Evolutionary conservation across 92 coral and sea anemone genomes (phyloP).

Genomic region (Paramuricea clavata): DNA sequence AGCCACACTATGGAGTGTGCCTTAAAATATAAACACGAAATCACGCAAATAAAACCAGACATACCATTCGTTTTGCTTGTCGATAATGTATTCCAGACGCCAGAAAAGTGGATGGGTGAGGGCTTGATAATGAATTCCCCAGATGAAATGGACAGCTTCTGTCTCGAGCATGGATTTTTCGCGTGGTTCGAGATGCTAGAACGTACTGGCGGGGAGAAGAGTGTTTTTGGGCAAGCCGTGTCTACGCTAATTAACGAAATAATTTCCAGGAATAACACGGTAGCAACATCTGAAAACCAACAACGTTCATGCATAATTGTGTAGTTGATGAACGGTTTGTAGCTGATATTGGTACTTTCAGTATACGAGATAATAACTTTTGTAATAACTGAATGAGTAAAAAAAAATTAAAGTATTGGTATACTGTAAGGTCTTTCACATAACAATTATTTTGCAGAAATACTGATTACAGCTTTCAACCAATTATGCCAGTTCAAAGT

Average conservation of each 20-base stretch:
- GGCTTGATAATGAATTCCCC: constrained; percentile 62
- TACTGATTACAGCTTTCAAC: no score
- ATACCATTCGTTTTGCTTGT: constrained; percentile 74
- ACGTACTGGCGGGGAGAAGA: constrained; percentile 74
- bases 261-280: neutral
- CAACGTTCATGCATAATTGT: no score
- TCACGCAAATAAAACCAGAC: constrained; percentile 18
- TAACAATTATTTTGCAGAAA: no score
- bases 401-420: no score
- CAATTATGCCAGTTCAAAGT: no score
- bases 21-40: constrained; percentile 59
- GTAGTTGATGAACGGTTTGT: no score
- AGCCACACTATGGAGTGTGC: constrained; percentile 72
- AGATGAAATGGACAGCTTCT: constrained; percentile 73
- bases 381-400: no score
- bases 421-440: no score
- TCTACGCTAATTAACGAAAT: constrained; percentile 56
- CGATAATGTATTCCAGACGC: constrained; percentile 67
- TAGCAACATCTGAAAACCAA: no score
- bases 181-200: constrained; percentile 76
- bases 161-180: constrained; percentile 65
- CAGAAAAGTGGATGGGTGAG: constrained; percentile 72
- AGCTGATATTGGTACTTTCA: no score
- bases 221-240: constrained; percentile 78
- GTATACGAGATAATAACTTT: no score